A percentile compares a stretch with the other conserved stretches of the same genome.
Conservation (phyloP, 2,113 vertebrate species). For the Corythaixoides concolor region DNA sequence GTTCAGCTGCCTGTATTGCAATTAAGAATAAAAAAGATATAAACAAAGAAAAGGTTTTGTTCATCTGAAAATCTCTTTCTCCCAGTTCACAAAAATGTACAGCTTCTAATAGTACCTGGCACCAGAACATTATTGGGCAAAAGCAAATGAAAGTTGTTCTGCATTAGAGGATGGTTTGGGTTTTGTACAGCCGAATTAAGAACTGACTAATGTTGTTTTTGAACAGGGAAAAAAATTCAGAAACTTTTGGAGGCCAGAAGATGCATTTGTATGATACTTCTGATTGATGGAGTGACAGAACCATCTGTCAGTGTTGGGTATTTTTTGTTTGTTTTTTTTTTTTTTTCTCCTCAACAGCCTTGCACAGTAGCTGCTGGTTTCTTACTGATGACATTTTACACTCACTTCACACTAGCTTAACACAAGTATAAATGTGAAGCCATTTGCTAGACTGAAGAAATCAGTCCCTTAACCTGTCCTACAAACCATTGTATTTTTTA, state of each 20-base stretch:
- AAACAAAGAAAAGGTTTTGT: not conserved
- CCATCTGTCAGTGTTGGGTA: not conserved
- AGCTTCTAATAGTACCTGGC: not conserved
- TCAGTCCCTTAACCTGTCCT: not conserved
- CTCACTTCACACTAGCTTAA: not conserved
- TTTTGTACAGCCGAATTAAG: not conserved
- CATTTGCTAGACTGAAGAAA: not conserved
- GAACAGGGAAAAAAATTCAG: not conserved
- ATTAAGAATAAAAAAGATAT: not conserved
- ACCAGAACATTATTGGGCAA: not conserved
- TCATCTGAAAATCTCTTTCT: not conserved
- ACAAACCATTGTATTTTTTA: not conserved
- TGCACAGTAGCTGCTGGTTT: not conserved
- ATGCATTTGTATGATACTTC: not conserved
- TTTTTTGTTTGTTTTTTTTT: not conserved
- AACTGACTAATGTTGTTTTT: not conserved
- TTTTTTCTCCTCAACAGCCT: not conserved
- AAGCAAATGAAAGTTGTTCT: not conserved
- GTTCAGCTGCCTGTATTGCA: not conserved
- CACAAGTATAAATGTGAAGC: not conserved
- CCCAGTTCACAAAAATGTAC: not conserved
- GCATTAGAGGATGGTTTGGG: not conserved
- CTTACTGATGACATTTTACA: not conserved
- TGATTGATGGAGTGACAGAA: not conserved
- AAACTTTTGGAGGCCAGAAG: not conserved